Base-by-base conservation (phyloP, 2,888 invertebrate species). In the Brachyopa scutellaris region DNA sequence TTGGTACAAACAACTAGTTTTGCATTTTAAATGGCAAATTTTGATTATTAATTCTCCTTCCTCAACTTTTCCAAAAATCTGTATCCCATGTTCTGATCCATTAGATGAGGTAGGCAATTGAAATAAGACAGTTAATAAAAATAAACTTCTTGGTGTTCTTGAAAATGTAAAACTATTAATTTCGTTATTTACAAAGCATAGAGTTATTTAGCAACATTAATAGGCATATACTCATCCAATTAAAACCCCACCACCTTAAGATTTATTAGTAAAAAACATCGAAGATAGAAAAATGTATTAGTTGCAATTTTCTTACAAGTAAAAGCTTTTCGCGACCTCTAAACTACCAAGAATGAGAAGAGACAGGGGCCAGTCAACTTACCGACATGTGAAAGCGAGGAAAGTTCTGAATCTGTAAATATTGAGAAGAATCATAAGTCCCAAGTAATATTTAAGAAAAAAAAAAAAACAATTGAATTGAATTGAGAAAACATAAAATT, bases 321-420 rank as follows among this genome's bases (percentile, higher is more conserved):
- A 64, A 51, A 38, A 49, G 19, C 26, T 15, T 64, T 5, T 11
- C 36, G 17, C n/a, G n/a, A 29, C 26, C 64, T 21, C 26, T 49
- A 49, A 29, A 51, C 19, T 33, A 19, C 21, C 13, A 69, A 73
- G 36, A 53, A 72, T 67, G 72, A 67, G 70, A 42, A 49, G 26
- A 33, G n/a, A n/a, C n/a, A n/a, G n/a, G n/a, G 31, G 82, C 17
- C 82, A 73, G 72, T 64, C 47, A 72, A 86, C 86, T 86, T 86
- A 87, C 86, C 87, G 70, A 87, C 85, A 85, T 86, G 87, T 67
- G 87, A 86, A 62, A 87, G 84, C 67, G 85, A 86, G 55, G 86
- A 86, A 73, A 86, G 85, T 67, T 86, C 86, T 78, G 86, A 87
- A 85, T 86, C 87, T 87, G 86, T 76, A 87, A 87, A 76, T 72